Evolutionary conservation across 2,888 invertebrate genomes (phyloP).

Genomic region (Bugula neritina): DNA sequence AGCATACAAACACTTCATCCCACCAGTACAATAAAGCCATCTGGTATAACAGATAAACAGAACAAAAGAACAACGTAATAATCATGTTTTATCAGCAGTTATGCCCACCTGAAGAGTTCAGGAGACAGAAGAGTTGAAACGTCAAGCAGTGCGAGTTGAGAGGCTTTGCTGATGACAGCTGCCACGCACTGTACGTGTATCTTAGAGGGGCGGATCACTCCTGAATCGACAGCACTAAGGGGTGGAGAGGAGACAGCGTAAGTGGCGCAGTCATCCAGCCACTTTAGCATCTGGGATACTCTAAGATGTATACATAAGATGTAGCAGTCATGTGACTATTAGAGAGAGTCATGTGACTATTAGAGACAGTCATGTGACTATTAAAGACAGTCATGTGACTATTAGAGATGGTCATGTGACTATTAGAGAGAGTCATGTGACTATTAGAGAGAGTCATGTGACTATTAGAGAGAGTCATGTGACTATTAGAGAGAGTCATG

Average conservation of each 20-base stretch:
- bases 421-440: not conserved
- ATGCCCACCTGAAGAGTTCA: not conserved
- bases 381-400: not conserved
- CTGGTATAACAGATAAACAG: no score
- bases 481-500: no score
- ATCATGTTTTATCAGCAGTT: no score
- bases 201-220: conserved; percentile 37
- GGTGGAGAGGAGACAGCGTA: not conserved
- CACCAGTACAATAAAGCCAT: no score
- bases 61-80: no score
- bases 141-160: not conserved
- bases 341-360: not conserved
- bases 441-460: not conserved
- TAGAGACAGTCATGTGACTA: not conserved
- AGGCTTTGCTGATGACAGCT: conserved; percentile 67
- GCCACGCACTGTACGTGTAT: conserved; percentile 66
- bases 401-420: not conserved
- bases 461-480: no score
- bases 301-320: no score
- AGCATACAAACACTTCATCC: no score
- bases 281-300: conserved; percentile 59
- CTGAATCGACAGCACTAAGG: not conserved
- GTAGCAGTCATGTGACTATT: no score
- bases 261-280: conserved; percentile 65
- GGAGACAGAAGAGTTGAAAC: not conserved